A percentile compares a stretch with the other conserved stretches of the same genome.
Conservation (phyloP, 2,797 vertebrate species). For the Oreonectes daqikongensis region DNA sequence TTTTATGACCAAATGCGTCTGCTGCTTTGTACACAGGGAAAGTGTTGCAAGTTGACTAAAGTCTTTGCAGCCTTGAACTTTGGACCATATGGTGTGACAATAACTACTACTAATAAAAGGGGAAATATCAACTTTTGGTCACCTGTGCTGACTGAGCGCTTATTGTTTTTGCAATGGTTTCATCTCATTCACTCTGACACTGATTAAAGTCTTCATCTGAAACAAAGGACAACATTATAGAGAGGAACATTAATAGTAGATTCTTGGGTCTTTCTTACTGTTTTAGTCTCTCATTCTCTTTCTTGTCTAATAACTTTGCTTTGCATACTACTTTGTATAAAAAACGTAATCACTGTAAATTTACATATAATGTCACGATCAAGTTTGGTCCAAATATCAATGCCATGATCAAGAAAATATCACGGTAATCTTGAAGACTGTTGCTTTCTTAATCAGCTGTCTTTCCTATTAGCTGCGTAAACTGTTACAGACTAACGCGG, state of each 20-base stretch:
- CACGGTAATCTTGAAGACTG: neutral
- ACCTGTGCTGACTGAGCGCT: slow-evolving; percentile 8
- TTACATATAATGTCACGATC: neutral
- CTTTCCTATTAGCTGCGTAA: neutral
- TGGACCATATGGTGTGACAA: slow-evolving; percentile 51
- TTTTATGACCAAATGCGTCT: slow-evolving; percentile 50
- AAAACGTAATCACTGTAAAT: neutral
- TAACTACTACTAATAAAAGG: slow-evolving; percentile 30
- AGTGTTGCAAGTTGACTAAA: slow-evolving; percentile 37
- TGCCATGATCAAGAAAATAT: neutral
- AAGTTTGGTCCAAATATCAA: neutral
- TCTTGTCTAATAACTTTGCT: neutral
- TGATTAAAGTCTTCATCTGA: slow-evolving; percentile 18
- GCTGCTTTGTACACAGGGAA: slow-evolving; percentile 13
- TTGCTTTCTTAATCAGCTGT: neutral
- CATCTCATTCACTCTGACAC: neutral
- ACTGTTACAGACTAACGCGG: neutral
- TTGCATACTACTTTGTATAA: neutral
- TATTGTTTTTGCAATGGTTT: slow-evolving; percentile 28
- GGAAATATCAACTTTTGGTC: neutral
- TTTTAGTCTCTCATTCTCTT: neutral
- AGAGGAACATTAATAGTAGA: neutral
- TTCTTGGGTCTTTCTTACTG: neutral
- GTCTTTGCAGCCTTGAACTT: slow-evolving; percentile 52
- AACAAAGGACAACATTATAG: slow-evolving; percentile 15